Evolutionary conservation across 2,888 invertebrate species (phyloP).

Genomic region (Cephus pygmeus): DNA sequence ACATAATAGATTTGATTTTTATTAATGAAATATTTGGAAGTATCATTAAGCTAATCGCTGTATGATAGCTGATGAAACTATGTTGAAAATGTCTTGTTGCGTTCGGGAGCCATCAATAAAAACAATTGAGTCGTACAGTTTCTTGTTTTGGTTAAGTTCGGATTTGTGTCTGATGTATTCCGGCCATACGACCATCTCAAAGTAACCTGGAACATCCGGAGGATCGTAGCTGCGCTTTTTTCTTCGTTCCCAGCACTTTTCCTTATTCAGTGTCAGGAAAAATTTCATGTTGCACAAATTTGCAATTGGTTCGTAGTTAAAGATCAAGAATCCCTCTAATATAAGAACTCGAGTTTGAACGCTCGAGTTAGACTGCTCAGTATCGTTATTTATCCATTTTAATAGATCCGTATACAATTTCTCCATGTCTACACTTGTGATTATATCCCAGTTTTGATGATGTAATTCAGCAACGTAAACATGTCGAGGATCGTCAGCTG

Average conservation of each 20-base stretch:
- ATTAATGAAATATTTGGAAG: too few relatives aligned
- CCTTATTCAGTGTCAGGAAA: slow-evolving; percentile 77
- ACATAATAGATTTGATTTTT: too few relatives aligned
- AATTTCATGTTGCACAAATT: slow-evolving; percentile 79
- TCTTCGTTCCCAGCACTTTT: slow-evolving; percentile 76
- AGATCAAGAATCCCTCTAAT: slow-evolving; percentile 81
- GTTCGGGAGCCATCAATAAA: slow-evolving; percentile 49
- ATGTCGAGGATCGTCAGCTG: slow-evolving; percentile 75
- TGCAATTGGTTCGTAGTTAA: slow-evolving; percentile 76
- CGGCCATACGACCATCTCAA: slow-evolving; percentile 93
- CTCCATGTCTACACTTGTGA: slow-evolving; percentile 79
- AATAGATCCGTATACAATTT: slow-evolving; percentile 74
- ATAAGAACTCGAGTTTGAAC: slow-evolving; percentile 70
- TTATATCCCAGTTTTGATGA: slow-evolving; percentile 81
- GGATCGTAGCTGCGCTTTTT: slow-evolving; percentile 79
- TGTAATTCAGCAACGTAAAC: slow-evolving; percentile 73
- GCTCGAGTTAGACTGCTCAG: slow-evolving; percentile 36
- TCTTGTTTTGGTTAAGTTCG: slow-evolving; percentile 59
- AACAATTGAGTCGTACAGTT: slow-evolving; percentile 38
- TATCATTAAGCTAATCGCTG: too few relatives aligned
- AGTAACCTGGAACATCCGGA: slow-evolving; percentile 88
- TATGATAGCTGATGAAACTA: too few relatives aligned
- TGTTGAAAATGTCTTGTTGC: too few relatives aligned
- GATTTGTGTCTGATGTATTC: slow-evolving; percentile 74
- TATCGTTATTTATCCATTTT: slow-evolving; percentile 60